A percentile compares a stretch with the other conserved stretches of the same genome.
Conservation (phyloP, 2,113 vertebrate genomes). For the Tupaia tana region DNA sequence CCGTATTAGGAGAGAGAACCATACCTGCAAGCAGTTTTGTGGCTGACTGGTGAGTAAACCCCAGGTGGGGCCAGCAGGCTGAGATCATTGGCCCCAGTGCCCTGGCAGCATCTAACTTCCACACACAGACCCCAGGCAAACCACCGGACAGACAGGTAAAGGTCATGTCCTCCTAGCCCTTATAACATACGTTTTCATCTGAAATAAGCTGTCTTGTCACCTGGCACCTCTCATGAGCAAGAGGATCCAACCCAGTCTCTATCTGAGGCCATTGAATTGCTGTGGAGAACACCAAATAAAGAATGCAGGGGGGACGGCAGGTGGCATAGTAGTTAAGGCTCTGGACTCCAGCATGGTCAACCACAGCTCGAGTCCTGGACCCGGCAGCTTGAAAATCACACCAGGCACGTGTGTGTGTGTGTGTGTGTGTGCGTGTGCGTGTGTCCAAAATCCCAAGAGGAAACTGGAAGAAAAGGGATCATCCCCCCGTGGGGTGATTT, state of each 20-base stretch:
- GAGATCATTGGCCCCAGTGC: background rate
- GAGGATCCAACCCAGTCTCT: slow-evolving; percentile 70
- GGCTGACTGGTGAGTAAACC: slow-evolving; percentile 49
- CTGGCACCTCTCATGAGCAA: slow-evolving; percentile 73
- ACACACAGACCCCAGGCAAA: background rate
- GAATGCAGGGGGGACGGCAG: no score
- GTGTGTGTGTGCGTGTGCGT: no score
- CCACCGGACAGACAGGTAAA: background rate
- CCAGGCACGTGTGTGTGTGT: no score
- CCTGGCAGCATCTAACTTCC: rapidly evolving
- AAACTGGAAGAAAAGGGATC: no score
- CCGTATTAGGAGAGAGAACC: background rate
- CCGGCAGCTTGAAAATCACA: no score
- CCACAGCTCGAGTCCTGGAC: no score
- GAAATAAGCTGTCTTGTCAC: slow-evolving; percentile 75
- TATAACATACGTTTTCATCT: slow-evolving; percentile 60
- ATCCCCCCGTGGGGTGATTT: no score
- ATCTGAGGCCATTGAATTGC: slow-evolving; percentile 75
- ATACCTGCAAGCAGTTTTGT: background rate
- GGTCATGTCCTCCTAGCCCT: background rate
- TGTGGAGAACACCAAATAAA: background rate
- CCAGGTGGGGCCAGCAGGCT: slow-evolving; percentile 71
- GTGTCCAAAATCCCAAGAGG: no score
- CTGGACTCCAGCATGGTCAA: no score
- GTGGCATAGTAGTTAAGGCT: no score